Evolutionary conservation across 2,113 vertebrate species (phyloP), one percentile per base, ranked within the genome.

Genomic region (Oreochromis spilurus): DNA sequence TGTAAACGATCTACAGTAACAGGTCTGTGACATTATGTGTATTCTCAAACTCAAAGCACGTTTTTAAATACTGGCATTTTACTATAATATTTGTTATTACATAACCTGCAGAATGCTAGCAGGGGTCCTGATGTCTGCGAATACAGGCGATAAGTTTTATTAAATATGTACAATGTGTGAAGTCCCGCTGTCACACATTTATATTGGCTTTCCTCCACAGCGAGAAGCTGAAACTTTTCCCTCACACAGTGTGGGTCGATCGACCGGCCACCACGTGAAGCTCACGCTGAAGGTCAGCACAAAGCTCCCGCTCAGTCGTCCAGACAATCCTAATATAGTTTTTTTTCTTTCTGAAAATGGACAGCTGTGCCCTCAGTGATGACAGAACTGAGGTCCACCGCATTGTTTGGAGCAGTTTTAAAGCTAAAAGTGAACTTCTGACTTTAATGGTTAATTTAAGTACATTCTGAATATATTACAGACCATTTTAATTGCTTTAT

Each of bases 1-100:
- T 29, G 21, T 48, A 11, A 48, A 12, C 10, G 4, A 75, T 2
- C 0, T 29, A 50, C 24, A 48, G 67, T 0, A 29, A 26, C 21
- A 43, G 67, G 70, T 45, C 70, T 19, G 5, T 11, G 29, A 29
- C 40, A 29, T 9, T 26, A 19, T n/a, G 31, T 3, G 31, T 36
- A 36, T 65, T 65, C 17, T 67, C n/a, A 24, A 11, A 55, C 34
- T 67, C 19, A 72, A 16, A 72, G n/a, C 21, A 24, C 0, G 1
- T 13, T 12, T 19, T 17, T 5, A 75, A 75, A 75, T 0, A 50
- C 9, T 1, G 0, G 0, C 9, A 19, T 31, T 50, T 45, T 24
- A 50, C 8, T 50, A 2, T 19, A 2, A 50, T 29, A 75, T 75
- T 2, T 31, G 43, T 29, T 12, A 50, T 17, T 11, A 0, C 43